Evolutionary conservation across 2,888 invertebrate species (phyloP), one percentile per base, ranked within the genome.

Genomic region (Macaria liturata): DNA sequence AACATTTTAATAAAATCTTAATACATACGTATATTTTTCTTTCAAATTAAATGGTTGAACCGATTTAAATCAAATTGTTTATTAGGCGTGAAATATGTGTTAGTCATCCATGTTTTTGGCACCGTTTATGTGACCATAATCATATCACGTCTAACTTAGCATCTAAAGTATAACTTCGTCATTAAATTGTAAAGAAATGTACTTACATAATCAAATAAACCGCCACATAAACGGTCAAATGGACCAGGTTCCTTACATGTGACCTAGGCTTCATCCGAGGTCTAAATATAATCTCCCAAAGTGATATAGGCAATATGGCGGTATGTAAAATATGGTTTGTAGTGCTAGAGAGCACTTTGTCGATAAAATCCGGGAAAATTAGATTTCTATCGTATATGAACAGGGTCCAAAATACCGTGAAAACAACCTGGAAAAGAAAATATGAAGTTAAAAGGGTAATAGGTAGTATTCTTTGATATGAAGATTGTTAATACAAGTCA

Each of bases 311-410:
- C 0, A 86, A 57, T 4, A 90, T 85, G 3, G 75, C 64, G 0
- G 90, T 84, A 20, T 91, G 91, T 9, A 89, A 76, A 0, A 89
- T 74, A 8, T 91, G 91, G 58, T 90, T 90, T 0, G 83, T 79
- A 0, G 73, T 57, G 0, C 68, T 62, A 0, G 78, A 74, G 4
- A 91, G 64, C 0, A 84, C 59, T 9, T 74, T 68, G 40, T 89
- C 88, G 0, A 81, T 59, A 34, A 71, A 80, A 0, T 65, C 64
- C 0, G 89, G 91, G 50, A 78, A 83, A 2, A 91, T 80, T 0
- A 91, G 75, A 0, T 63, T 63, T 56, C 83, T 76, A 55, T 91
- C 83, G 46, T 81, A 80, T 0, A 64, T 3, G 57, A 72, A 89
- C 6, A 90, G 34, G 0, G 76, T 45, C 91, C 91, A 91, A 61